Evolutionary conservation across 1,140 invertebrate genomes (phyloP).

Genomic region (Drosophila prosaltans): DNA sequence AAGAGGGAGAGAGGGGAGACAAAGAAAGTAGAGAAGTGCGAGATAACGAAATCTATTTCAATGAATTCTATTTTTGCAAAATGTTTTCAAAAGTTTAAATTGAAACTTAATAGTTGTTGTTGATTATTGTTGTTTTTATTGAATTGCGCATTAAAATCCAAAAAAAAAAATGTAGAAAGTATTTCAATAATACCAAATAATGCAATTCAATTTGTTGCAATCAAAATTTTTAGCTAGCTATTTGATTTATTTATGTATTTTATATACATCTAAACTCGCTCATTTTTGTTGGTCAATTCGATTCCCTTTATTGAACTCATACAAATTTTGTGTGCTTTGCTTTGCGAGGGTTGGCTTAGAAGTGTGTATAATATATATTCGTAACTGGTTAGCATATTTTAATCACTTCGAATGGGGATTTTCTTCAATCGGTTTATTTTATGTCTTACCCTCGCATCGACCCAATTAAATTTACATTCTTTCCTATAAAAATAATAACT

Average conservation of each 20-base stretch:
- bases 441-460: not conserved
- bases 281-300: not conserved
- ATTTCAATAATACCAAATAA: too few species aligned
- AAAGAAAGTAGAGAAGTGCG: not conserved
- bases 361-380: too few species aligned
- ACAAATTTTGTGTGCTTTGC: not conserved
- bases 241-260: too few species aligned
- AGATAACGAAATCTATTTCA: not conserved
- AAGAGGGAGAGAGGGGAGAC: not conserved
- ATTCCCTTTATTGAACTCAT: not conserved
- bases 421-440: too few species aligned
- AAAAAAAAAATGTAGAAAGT: too few species aligned
- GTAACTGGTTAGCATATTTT: too few species aligned
- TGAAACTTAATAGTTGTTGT: conserved; percentile 1
- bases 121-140: too few species aligned
- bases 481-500: conserved; percentile 7
- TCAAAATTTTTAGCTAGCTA: too few species aligned
- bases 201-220: too few species aligned
- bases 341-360: too few species aligned
- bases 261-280: not conserved
- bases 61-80: not conserved
- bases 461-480: conserved; percentile 3
- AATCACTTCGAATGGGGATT: too few species aligned
- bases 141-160: too few species aligned
- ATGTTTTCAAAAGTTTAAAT: conserved; percentile 1